Percentiles rank a stretch among this genome's conserved stretches.
phyloP scores from a whole-genome alignment of 2,888 invertebrate species.

The Cantharis nigra region DNA sequence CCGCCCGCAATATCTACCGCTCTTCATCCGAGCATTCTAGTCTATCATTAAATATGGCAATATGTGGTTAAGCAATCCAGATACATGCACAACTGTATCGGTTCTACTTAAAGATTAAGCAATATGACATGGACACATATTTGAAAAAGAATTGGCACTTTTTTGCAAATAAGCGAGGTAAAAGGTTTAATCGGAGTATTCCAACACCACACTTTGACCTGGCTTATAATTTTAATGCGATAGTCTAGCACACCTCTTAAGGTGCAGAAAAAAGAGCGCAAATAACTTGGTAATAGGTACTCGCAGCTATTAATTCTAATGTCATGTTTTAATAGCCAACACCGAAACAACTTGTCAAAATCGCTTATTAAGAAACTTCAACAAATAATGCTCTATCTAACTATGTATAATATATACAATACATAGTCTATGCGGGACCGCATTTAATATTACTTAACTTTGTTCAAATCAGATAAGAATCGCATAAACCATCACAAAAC shows the following conservation, averaged over 20 bases:
- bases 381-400: conserved; percentile 5
- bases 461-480: background rate
- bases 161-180: conserved; percentile 8
- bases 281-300: conserved; percentile 10
- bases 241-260: conserved; percentile 2
- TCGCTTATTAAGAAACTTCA: conserved; percentile 10
- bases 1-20: conserved; percentile 58
- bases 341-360: conserved; percentile 12
- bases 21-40: conserved; percentile 56
- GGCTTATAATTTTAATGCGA: conserved; percentile 13
- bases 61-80: conserved; percentile 53
- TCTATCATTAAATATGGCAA: conserved; percentile 59
- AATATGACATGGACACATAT: conserved; percentile 23
- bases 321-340: conserved; percentile 12
- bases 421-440: background rate
- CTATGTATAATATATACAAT: background rate
- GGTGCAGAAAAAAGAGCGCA: conserved; percentile 4
- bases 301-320: conserved; percentile 13
- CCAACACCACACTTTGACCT: conserved; percentile 8
- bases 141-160: background rate
- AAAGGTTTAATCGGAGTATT: conserved; percentile 5
- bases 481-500: background rate
- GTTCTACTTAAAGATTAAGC: conserved; percentile 40
- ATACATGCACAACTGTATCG: conserved; percentile 51
- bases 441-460: background rate